Evolutionary conservation across 2,797 vertebrate species (phyloP).

Genomic region (Dromococcyx pavoninus): DNA sequence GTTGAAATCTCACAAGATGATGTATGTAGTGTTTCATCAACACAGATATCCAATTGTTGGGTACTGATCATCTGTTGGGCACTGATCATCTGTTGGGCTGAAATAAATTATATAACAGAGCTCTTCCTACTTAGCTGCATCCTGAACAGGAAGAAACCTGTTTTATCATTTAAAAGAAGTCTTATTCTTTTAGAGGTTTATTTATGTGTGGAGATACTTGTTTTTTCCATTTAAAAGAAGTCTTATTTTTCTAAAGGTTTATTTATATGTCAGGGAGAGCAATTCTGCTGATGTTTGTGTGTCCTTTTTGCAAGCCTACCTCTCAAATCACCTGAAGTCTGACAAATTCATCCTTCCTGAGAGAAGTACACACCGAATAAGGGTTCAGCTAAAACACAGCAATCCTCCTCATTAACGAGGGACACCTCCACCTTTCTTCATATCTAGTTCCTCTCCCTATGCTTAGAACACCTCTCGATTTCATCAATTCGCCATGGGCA

Average conservation of each 20-base stretch:
- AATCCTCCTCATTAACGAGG: not conserved
- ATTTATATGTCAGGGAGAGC: not conserved
- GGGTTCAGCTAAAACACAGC: not conserved
- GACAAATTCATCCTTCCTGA: not conserved
- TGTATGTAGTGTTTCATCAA: not conserved
- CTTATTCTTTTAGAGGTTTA: not conserved
- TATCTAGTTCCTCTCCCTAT: not conserved
- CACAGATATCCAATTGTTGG: not conserved
- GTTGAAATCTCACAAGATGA: not conserved
- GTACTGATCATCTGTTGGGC: not conserved
- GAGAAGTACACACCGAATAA: not conserved
- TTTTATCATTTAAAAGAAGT: not conserved
- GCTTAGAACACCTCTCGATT: not conserved
- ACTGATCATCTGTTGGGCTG: not conserved
- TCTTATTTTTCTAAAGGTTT: not conserved
- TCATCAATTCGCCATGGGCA: not conserved
- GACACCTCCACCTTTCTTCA: not conserved
- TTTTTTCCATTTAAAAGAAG: not conserved
- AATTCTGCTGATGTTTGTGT: not conserved
- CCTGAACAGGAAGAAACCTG: not conserved
- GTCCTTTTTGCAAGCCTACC: not conserved
- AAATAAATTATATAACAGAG: not conserved
- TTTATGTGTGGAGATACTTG: not conserved
- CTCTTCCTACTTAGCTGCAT: not conserved
- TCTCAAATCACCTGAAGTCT: slow-evolving; percentile 11